These are phyloP conservation scores for Elysia crispata DNA, from an alignment of 2,888 invertebrate species.

Conservation along the genomic window DNA sequence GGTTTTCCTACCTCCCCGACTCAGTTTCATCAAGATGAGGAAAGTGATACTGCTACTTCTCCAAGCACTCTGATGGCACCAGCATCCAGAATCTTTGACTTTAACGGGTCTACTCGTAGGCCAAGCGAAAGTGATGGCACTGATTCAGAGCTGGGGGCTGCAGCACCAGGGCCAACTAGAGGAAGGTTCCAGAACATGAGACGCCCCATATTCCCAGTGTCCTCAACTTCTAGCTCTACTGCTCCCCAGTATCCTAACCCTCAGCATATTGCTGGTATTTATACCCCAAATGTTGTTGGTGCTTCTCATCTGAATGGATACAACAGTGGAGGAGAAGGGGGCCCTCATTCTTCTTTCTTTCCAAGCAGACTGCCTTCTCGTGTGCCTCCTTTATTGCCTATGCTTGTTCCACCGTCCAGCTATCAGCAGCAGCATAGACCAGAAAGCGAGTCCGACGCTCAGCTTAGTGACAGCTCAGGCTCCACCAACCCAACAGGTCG, in stretches of 20 bases:
- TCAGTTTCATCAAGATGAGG: background rate
- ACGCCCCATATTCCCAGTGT: no score
- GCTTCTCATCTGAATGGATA: background rate
- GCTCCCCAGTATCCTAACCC: conserved; percentile 5
- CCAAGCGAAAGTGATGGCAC: conserved; percentile 33
- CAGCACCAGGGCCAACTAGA: background rate
- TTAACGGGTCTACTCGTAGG: background rate
- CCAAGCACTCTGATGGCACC: background rate
- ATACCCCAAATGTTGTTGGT: background rate
- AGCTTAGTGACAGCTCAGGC: conserved; percentile 23
- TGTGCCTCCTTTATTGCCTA: conserved; percentile 10
- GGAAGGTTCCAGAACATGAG: background rate
- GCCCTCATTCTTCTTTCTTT: background rate
- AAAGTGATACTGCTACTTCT: background rate
- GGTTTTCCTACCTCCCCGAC: conserved; percentile 23
- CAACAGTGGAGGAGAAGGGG: conserved; percentile 24
- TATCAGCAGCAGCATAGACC: background rate
- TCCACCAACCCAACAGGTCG: conserved; percentile 13
- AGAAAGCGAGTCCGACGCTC: conserved; percentile 33
- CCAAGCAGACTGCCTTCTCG: conserved; percentile 20
- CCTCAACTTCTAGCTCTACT: background rate
- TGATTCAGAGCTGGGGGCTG: conserved; percentile 10
- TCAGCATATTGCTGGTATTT: conserved; percentile 11
- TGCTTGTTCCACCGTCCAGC: conserved; percentile 27
- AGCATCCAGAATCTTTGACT: no score